Base-by-base conservation (phyloP, 2,113 vertebrate genomes). In the Mohoua ochrocephala region DNA sequence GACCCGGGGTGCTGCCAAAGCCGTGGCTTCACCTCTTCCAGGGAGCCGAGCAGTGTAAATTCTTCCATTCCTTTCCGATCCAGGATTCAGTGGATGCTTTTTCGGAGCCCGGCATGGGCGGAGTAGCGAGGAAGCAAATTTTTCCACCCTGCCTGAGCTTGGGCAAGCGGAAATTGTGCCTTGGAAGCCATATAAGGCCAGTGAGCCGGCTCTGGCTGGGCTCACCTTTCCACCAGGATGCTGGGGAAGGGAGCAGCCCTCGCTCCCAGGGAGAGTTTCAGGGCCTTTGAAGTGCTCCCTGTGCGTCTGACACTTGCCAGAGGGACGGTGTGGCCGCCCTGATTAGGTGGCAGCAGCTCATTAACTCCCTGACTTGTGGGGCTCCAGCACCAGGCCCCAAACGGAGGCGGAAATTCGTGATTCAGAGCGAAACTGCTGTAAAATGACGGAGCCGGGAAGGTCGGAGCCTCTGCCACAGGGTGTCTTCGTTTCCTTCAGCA, bases 141-240 rank as follows among this genome's bases (percentile, higher is more conserved):
- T 96, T 96, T 96, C 95, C 93, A 85, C 85, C 93, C 92, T 83
- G 94, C 95, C 78, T 11, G 85, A 87, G 92, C 92, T 96, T 83
- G 94, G 95, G 95, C 95, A 93, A 95, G 96, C 41, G 15, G 92
- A 92, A 96, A 69, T 45, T 26, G 88, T 49, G 90, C 69, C 52
- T 79, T 69, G 94, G 95, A 19, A 94, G 96, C 92, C 94, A 22
- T 27, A 79, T 85, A 64, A 91, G 94, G 95, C 47, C 14, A 59
- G 47, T 24, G 21, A 60, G 68, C 1, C 6, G 0, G 49, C 68
- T n/a, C 47, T 28, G 18, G n/a, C 90, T 52, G 85, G 85, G 85
- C 94, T 96, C 92, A 93, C 94, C 95, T 97, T 89, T 45, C 92
- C 61, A 14, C 16, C 2, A 3, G 52, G 60, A 47, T 77, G 78